Conservation (phyloP, 1,140 invertebrate genomes). For the Bombus balteatus region DNA sequence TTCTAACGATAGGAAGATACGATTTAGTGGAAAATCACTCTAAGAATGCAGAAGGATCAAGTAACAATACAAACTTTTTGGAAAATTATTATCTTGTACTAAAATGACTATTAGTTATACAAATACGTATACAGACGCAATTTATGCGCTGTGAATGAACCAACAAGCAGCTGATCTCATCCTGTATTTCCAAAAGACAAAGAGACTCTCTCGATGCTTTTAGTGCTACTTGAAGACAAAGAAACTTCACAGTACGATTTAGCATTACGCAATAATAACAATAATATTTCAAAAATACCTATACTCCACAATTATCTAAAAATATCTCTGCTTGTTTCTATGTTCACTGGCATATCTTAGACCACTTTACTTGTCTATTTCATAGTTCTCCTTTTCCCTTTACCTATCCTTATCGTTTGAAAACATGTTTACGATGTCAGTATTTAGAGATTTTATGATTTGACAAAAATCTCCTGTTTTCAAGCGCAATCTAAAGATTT, state of each 20-base stretch:
- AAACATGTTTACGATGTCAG: conserved; percentile 16
- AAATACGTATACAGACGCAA: neutral
- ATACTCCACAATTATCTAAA: conserved; percentile 10
- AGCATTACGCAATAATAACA: neutral
- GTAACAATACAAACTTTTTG: neutral
- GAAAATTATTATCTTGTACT: too few species aligned
- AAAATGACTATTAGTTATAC: neutral
- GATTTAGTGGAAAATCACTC: neutral
- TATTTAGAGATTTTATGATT: neutral
- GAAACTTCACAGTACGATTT: conserved; percentile 22
- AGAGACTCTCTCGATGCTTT: neutral
- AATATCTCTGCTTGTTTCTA: neutral
- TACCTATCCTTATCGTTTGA: neutral
- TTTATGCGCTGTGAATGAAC: neutral
- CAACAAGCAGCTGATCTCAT: neutral
- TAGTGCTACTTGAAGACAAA: conserved; percentile 32
- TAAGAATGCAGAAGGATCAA: neutral
- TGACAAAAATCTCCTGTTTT: neutral
- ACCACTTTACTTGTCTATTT: neutral
- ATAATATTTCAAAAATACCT: conserved; percentile 33
- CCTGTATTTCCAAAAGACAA: conserved; percentile 13
- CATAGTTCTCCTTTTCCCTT: neutral
- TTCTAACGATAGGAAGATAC: neutral
- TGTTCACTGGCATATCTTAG: neutral
- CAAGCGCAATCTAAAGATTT: neutral